A percentile compares a stretch with the other conserved stretches of the same genome.
Evolutionary conservation across 2,888 invertebrate species (phyloP).

Genomic region (Xanthostigma xanthostigma): DNA sequence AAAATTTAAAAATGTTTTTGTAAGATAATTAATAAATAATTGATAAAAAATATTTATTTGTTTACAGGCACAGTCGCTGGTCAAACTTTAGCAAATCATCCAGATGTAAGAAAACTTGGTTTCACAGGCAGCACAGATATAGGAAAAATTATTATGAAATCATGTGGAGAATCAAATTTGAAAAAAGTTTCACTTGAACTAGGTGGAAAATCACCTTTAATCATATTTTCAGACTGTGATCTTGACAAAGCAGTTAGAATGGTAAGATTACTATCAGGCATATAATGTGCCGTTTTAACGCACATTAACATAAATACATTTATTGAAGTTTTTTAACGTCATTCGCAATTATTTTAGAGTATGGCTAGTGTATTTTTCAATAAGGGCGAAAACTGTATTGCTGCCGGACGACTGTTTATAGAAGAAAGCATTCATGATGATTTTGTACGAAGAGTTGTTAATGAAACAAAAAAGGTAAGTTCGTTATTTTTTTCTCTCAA

Average conservation of each 20-base stretch:
- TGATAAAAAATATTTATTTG: too few species aligned
- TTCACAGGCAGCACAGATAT: constrained; percentile 93
- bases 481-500: neutral
- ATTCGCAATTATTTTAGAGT: constrained; percentile 41
- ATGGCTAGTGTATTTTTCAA: constrained; percentile 95
- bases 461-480: constrained; percentile 57
- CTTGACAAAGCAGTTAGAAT: constrained; percentile 82
- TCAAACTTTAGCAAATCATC: constrained; percentile 76
- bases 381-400: constrained; percentile 97
- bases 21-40: neutral
- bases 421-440: constrained; percentile 84
- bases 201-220: constrained; percentile 90
- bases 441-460: constrained; percentile 59
- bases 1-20: neutral
- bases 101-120: constrained; percentile 75
- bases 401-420: constrained; percentile 86
- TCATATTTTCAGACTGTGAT: constrained; percentile 89
- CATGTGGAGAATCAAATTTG: constrained; percentile 76
- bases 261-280: constrained; percentile 40
- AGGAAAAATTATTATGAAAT: constrained; percentile 84
- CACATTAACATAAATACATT: too few species aligned
- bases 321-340: neutral
- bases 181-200: constrained; percentile 91
- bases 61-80: constrained; percentile 55
- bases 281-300: too few species aligned